Base-by-base conservation (phyloP, 2,888 invertebrate genomes). In the Disparrhopalites patrizii region DNA sequence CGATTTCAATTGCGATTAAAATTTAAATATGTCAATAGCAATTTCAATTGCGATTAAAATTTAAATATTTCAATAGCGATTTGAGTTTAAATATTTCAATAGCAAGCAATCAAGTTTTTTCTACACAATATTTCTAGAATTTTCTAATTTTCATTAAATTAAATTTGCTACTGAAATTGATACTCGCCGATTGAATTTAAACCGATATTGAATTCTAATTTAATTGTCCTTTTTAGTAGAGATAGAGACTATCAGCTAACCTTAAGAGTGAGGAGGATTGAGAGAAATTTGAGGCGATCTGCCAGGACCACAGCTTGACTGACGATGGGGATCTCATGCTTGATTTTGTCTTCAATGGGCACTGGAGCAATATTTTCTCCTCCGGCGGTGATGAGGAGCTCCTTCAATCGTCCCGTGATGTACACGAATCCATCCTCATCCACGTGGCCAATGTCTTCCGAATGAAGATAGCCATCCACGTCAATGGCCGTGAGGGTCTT, bases 331-430 rank as follows among this genome's bases (percentile, higher is more conserved):
- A 94, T 80, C 77, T 90, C 88, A 4, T 85, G 81, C 77, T 89
- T 88, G 20, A 95, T 84, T 52, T 83, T 79, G 76, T 93, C 88
- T 80, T 95, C 95, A 73, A 94, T 91, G 33, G 87, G 85, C 28
- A 93, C 87, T 0, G 95, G 94, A 3, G 95, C 79, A 77, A 92
- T 84, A 79, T 95, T 95, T 81, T 95, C 94, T 30, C 95, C 95
- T 30, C 95, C 95, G 51, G 94, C 93, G 1, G 95, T 95, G 73
- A 95, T 94, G 56, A 95, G 82, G 52, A 95, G 78, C 79, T 95
- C 95, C 85, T 80, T 81, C 20, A 81, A 77, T 68, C 81, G 76
- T 28, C 92, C 92, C 18, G 91, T 91, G 70, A 92, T 86, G 73
- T 84, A 87, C 0, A 92, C 79, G 76, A 85, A 85, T 50, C 88